A percentile compares a stretch with the other conserved stretches of the same genome.
These are phyloP conservation scores for Caranx ignobilis DNA, from an alignment of 2,113 vertebrate genomes.

Conservation along the genomic window DNA sequence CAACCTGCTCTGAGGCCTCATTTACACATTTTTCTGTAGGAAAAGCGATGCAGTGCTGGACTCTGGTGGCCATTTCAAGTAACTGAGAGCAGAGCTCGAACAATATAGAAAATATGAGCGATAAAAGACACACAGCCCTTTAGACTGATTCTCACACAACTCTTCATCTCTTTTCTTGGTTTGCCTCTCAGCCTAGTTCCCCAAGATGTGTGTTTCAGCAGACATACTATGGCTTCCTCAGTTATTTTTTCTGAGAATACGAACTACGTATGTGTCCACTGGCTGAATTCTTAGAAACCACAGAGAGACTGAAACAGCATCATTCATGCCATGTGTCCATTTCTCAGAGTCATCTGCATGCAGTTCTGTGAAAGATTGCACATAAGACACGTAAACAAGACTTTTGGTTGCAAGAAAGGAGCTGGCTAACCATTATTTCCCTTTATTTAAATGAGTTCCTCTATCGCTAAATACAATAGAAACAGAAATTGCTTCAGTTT, in stretches of 20 bases:
- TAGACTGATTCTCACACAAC: no score
- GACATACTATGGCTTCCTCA: background rate
- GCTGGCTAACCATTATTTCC: accelerated
- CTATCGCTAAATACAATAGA: background rate
- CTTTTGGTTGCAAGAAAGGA: background rate
- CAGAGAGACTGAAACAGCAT: background rate
- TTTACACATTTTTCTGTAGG: background rate
- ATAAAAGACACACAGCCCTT: background rate
- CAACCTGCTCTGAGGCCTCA: slow-evolving; percentile 4
- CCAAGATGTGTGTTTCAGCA: background rate
- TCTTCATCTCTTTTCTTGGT: background rate
- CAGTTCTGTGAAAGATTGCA: background rate
- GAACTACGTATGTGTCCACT: no score
- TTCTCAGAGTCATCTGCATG: background rate
- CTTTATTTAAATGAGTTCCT: background rate
- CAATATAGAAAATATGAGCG: background rate
- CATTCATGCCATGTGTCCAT: background rate
- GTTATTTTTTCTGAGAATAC: background rate
- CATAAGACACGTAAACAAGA: background rate
- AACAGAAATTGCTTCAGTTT: slow-evolving; percentile 11
- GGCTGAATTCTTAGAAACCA: background rate
- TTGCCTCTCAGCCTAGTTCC: background rate
- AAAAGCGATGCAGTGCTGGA: slow-evolving; percentile 53
- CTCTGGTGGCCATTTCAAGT: slow-evolving; percentile 62
- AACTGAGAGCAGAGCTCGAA: slow-evolving; percentile 20